Evolutionary conservation across 2,888 invertebrate species (phyloP), one percentile per base, ranked within the genome.

Genomic region (Diarsia brunnea): DNA sequence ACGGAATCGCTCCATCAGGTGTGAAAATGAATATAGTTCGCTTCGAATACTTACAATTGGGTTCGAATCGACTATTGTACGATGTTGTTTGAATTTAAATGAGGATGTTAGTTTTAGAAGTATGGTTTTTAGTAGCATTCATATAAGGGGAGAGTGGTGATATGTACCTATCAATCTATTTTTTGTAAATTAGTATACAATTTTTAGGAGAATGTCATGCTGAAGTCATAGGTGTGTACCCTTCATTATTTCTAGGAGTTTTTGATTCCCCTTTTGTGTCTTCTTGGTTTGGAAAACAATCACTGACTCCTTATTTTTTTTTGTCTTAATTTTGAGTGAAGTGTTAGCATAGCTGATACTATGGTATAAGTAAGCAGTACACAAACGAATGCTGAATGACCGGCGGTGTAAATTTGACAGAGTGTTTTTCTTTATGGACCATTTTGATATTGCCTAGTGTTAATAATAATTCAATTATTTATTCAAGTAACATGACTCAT

Each of bases 1-100:
- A 69, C 16, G 67, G 73, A 66, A 72, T 49, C 66, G 74, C 16
- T 67, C 75, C 65, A 65, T 86, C 86, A 87, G 88, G 88, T 88
- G 85, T 61, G 79, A 79, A 73, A 83, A 64, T 78, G 75, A 81
- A 82, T 69, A 70, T 53, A 76, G 65, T 73, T 73, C 74, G 64
- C 71, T 71, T 83, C 58, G 24, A 65, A 53, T 75, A 61, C 69
- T 75, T 68, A 14, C 70, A 53, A 63, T 75, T 71, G 63, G 14
- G 16, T 61, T 55, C 12, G 49, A 61, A 73, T 67, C 47, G 55
- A 24, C 14, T 27, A 21, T 69, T 24, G 14, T 51, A 49, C 8
- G 51, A 58, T 61, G 65, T 79, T 49, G 53, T 79, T 65, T 78
- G 60, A 79, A 55, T 68, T 51, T 64, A 53, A 66, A 64, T 51